Evolutionary conservation across 1,140 invertebrate species (phyloP).

Genomic region (Cydia strobilella): DNA sequence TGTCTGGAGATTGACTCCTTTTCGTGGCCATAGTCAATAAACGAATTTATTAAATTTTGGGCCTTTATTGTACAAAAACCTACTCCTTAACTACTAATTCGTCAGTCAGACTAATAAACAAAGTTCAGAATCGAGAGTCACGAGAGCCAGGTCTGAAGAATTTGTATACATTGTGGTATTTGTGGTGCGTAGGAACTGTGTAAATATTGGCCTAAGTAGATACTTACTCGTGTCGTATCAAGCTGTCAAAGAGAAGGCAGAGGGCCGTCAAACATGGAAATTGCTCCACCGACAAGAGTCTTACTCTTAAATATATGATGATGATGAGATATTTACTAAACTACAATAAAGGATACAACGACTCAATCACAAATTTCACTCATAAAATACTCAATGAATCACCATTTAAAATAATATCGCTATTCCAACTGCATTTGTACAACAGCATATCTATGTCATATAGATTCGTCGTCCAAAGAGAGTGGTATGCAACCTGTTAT

Average conservation of each 20-base stretch:
- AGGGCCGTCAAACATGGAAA: too few relatives aligned
- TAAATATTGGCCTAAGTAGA: too few relatives aligned
- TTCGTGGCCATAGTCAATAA: not conserved
- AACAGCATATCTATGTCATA: too few relatives aligned
- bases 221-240: too few relatives aligned
- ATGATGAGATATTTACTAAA: too few relatives aligned
- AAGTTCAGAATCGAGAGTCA: not conserved
- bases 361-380: too few relatives aligned
- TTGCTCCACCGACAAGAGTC: too few relatives aligned
- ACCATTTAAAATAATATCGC: not conserved
- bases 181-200: not conserved
- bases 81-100: not conserved
- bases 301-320: too few relatives aligned
- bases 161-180: conserved; percentile 34
- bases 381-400: too few relatives aligned
- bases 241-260: too few relatives aligned
- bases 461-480: not conserved
- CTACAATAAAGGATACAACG: too few relatives aligned
- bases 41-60: not conserved
- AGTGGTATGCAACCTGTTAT: not conserved
- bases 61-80: not conserved
- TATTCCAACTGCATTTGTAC: not conserved
- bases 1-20: not conserved
- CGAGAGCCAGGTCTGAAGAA: conserved; percentile 41
- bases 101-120: not conserved